phyloP scores from a whole-genome alignment of 2,113 vertebrate genomes.

The Piprites chloris region DNA sequence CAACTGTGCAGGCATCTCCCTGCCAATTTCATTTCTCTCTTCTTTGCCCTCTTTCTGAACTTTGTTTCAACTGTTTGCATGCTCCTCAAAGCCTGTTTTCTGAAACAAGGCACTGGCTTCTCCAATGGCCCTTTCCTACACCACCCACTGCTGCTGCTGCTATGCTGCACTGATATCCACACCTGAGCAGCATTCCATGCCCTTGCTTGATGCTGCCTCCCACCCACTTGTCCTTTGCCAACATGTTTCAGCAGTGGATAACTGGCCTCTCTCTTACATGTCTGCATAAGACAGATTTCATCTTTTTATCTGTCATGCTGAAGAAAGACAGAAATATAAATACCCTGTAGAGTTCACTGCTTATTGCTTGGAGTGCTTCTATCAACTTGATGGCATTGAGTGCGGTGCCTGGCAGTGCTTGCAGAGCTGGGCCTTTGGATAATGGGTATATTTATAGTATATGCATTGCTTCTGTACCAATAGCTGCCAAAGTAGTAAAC shows the following conservation, averaged over 20 bases:
- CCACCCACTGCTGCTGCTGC: not conserved
- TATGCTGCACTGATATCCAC: fast-evolving
- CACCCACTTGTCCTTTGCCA: not conserved
- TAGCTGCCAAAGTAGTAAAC: conserved; percentile 61
- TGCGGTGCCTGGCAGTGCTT: not conserved
- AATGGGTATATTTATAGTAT: conserved; percentile 50
- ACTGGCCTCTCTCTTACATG: not conserved
- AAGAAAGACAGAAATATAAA: conserved; percentile 7
- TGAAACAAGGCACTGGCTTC: not conserved
- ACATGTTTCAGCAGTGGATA: not conserved
- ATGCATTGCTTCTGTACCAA: not conserved
- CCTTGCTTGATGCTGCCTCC: not conserved
- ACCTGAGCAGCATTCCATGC: not conserved
- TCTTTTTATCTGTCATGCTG: not conserved
- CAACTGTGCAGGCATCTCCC: not conserved
- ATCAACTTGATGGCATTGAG: not conserved
- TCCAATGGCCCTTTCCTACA: not conserved
- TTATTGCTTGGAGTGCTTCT: conserved; percentile 23
- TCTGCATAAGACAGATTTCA: not conserved
- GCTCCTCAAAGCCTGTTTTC: not conserved
- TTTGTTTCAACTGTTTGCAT: not conserved
- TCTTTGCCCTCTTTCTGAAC: not conserved
- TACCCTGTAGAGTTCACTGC: not conserved
- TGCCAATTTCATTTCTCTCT: not conserved
- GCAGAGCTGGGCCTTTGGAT: not conserved